Conservation (phyloP, 2,888 invertebrate genomes). For the Linnaemya vulpina region DNA sequence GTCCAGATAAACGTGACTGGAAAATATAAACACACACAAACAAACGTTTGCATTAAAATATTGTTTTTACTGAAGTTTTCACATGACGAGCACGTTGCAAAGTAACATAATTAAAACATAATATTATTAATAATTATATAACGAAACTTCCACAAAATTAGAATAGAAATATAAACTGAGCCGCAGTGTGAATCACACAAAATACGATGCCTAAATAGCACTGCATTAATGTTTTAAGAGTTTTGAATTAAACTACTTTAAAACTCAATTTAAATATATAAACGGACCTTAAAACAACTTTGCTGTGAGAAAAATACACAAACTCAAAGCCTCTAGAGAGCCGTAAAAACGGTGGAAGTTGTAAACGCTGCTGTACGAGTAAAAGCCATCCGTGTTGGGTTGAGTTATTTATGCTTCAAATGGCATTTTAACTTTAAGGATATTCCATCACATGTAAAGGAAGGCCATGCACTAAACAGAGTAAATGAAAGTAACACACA, state of each 20-base stretch:
- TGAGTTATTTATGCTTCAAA: slow-evolving; percentile 57
- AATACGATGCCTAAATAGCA: slow-evolving; percentile 1
- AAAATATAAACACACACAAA: neutral
- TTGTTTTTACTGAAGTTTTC: neutral
- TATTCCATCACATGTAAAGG: neutral
- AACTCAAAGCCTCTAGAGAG: slow-evolving; percentile 30
- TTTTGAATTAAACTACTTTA: slow-evolving; percentile 41
- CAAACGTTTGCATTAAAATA: neutral
- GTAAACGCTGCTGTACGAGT: neutral
- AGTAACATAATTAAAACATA: neutral
- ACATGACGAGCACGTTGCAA: neutral
- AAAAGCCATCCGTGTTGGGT: slow-evolving; percentile 12
- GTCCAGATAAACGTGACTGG: neutral
- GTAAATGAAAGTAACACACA: neutral
- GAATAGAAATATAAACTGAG: neutral
- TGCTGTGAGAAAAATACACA: slow-evolving; percentile 14
- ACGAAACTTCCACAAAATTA: neutral
- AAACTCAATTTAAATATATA: slow-evolving; percentile 63
- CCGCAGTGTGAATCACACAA: neutral
- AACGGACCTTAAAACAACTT: slow-evolving; percentile 47
- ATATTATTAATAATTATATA: neutral
- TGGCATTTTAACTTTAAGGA: slow-evolving; percentile 26
- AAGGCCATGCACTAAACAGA: neutral
- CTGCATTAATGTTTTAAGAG: slow-evolving; percentile 12
- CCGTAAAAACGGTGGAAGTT: slow-evolving; percentile 50